phyloP scores from a whole-genome alignment of 2,888 invertebrate genomes.

The Harpalus rubripes region DNA sequence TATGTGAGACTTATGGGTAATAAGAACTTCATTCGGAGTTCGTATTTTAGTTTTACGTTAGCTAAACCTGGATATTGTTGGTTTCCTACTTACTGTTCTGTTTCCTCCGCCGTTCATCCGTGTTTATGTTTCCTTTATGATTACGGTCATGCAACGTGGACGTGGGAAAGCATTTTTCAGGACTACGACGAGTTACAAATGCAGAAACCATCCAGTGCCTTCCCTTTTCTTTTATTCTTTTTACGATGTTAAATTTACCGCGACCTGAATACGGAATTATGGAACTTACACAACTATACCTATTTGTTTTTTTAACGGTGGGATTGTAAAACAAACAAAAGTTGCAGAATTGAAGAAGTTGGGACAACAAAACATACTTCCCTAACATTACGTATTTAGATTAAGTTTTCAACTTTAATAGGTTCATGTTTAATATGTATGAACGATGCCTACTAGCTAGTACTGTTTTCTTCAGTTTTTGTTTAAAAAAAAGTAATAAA shows the following conservation, averaged over 20 bases:
- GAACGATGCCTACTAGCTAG: too few relatives aligned
- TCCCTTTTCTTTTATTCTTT: constrained; percentile 44
- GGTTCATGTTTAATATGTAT: too few relatives aligned
- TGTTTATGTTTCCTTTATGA: constrained; percentile 55
- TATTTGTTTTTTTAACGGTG: constrained; percentile 9
- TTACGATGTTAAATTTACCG: constrained; percentile 27
- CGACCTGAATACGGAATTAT: constrained; percentile 46
- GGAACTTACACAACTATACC: constrained; percentile 24
- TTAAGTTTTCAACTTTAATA: background rate
- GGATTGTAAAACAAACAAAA: background rate
- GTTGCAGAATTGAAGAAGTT: background rate
- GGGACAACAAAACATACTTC: background rate
- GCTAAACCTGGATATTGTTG: constrained; percentile 25
- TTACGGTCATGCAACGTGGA: constrained; percentile 53
- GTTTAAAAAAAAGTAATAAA: too few relatives aligned
- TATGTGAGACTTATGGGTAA: constrained; percentile 35
- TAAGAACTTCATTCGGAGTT: constrained; percentile 30
- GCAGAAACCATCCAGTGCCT: constrained; percentile 37
- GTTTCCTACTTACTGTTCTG: constrained; percentile 20
- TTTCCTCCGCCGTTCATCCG: constrained; percentile 39
- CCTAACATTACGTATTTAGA: background rate
- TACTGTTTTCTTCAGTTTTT: too few relatives aligned
- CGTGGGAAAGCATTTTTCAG: constrained; percentile 47
- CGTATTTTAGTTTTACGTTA: constrained; percentile 46
- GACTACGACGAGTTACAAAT: constrained; percentile 46